Evolutionary conservation across 1,140 invertebrate species (phyloP).

Genomic region (Diabrotica undecimpunctata): DNA sequence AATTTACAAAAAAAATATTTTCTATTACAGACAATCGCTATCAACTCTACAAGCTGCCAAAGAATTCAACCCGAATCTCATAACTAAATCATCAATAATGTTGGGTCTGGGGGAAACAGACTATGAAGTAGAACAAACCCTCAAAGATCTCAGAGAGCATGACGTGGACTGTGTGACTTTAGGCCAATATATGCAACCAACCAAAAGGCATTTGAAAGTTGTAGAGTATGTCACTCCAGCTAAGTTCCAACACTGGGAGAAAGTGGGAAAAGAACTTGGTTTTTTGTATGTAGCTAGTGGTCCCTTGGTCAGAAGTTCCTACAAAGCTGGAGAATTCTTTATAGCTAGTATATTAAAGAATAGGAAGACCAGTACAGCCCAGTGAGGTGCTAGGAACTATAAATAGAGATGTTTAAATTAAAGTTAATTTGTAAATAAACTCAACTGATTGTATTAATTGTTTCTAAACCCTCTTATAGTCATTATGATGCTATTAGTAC

Average conservation of each 20-base stretch:
- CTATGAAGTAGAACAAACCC: slow-evolving; percentile 80
- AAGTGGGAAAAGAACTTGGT: slow-evolving; percentile 78
- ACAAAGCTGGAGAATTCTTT: slow-evolving; percentile 94
- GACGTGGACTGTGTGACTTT: slow-evolving; percentile 94
- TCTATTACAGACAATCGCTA: slow-evolving; percentile 72
- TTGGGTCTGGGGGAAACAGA: slow-evolving; percentile 95
- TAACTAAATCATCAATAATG: slow-evolving; percentile 99
- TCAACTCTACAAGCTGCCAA: slow-evolving; percentile 80
- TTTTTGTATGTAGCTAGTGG: slow-evolving; percentile 98
- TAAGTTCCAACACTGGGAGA: slow-evolving; percentile 91
- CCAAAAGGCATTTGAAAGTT: slow-evolving; percentile 92
- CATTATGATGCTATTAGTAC: too few relatives aligned
- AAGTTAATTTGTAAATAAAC: too few relatives aligned
- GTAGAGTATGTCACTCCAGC: slow-evolving; percentile 96
- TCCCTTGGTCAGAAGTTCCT: slow-evolving; percentile 93
- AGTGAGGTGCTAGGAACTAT: neutral
- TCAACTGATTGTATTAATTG: too few relatives aligned
- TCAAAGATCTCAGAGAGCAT: slow-evolving; percentile 73
- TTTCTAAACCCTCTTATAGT: too few relatives aligned
- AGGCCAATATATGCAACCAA: slow-evolving; percentile 99
- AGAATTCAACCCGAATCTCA: slow-evolving; percentile 69
- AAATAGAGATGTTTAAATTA: too few relatives aligned
- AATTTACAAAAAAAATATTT: slow-evolving; percentile 13
- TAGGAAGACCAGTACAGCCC: slow-evolving; percentile 38
- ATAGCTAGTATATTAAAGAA: slow-evolving; percentile 75